A percentile compares a stretch with the other conserved stretches of the same genome.
Conservation (phyloP, 2,888 invertebrate species). For the Troides oblongomaculatus region DNA sequence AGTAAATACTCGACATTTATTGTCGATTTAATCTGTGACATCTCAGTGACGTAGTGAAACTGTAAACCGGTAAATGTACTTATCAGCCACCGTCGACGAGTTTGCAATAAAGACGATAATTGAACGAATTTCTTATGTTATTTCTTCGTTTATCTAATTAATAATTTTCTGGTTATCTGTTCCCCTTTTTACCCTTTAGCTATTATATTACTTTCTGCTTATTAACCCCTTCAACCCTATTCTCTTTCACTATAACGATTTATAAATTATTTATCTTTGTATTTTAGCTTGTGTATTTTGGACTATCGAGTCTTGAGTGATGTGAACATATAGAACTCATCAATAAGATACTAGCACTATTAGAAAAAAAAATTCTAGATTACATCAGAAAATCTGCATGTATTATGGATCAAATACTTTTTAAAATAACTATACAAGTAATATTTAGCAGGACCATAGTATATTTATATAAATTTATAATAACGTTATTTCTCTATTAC, state of each 20-base stretch:
- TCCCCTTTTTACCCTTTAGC: no score
- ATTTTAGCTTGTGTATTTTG: no score
- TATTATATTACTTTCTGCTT: no score
- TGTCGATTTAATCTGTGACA: constrained; percentile 71
- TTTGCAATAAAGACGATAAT: constrained; percentile 36
- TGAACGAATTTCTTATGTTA: constrained; percentile 38
- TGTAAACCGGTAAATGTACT: constrained; percentile 7
- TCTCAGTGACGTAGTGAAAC: constrained; percentile 45
- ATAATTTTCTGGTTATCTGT: no score
- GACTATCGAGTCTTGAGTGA: no score
- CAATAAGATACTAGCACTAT: no score
- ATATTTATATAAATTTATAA: not conserved
- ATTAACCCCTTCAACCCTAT: no score
- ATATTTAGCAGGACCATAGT: not conserved
- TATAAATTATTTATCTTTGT: no score
- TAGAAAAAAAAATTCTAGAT: not conserved
- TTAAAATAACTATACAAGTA: constrained; percentile 52
- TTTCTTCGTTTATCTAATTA: no score
- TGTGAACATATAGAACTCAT: no score
- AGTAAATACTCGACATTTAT: constrained; percentile 73
- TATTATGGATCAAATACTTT: constrained; percentile 55
- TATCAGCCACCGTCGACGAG: constrained; percentile 18
- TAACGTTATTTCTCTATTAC: not conserved
- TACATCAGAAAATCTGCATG: constrained; percentile 47
- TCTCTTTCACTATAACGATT: no score